Base-by-base conservation (phyloP, 2,797 vertebrate genomes). In the Labroides dimidiatus region DNA sequence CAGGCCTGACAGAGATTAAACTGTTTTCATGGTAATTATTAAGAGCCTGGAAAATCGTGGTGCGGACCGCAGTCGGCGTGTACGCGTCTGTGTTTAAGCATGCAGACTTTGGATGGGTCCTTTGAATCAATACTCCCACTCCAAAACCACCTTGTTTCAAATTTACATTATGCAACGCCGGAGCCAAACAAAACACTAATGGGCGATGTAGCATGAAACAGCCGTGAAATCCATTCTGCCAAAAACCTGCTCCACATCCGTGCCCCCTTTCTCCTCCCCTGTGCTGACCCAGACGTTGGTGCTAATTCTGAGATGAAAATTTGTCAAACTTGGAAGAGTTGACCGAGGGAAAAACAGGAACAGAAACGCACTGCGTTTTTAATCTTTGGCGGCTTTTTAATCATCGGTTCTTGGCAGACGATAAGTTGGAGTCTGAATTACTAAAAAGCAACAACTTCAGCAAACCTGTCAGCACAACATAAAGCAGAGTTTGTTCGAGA, bases 181-280 rank as follows among this genome's bases (percentile, higher is more conserved):
- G 36, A 58, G 91, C 92, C 93, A 95, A 94, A 88, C 84, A 85
- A 87, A 94, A 92, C 91, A 93, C 80, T 81, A 86, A 93, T 69
- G 84, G 87, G 82, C 74, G 77, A 93, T 89, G 93, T 92, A 93
- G 90, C 93, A 89, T 88, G 90, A 91, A 93, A 93, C 90, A 84
- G 88, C 90, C 90, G 80, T 91, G 92, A 94, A 94, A 89, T 92
- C 85, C 69, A 80, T 82, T 80, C 81, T 73, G 84, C 77, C 85
- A 89, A 85, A 86, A 85, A 81, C 84, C 9, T 16, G 24, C 72
- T 84, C 68, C 75, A 37, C 78, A 70, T 80, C 75, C 51, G 74
- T 68, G 77, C 77, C 78, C 80, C 66, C 65, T 64, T 52, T 45
- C 73, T 52, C 56, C 77, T 30, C 59, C 72, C 43, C 69, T 47